Conservation (phyloP, 2,888 invertebrate genomes). For the Agrotis puta region DNA sequence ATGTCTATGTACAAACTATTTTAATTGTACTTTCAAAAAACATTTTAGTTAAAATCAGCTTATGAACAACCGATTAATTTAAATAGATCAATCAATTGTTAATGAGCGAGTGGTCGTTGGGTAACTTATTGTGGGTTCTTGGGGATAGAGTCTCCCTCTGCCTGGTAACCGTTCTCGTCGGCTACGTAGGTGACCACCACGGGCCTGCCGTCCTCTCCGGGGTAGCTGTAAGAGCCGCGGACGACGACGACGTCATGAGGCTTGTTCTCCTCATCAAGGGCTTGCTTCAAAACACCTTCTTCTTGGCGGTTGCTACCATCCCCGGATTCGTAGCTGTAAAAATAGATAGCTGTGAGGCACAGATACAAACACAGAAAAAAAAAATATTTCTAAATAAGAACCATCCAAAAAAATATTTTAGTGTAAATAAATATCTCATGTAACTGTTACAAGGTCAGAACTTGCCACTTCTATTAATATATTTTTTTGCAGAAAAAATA, state of each 20-base stretch:
- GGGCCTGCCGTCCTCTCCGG: constrained; percentile 89
- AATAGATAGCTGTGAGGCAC: background rate
- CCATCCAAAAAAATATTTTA: no score
- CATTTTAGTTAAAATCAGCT: constrained; percentile 15
- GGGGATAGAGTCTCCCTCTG: constrained; percentile 92
- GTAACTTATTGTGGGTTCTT: constrained; percentile 73
- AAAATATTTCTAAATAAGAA: no score
- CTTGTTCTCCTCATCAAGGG: constrained; percentile 90
- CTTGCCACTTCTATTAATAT: no score
- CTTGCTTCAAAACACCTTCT: constrained; percentile 82
- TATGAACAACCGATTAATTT: constrained; percentile 34
- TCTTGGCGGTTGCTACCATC: constrained; percentile 91
- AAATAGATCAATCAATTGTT: constrained; percentile 57
- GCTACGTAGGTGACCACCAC: constrained; percentile 90
- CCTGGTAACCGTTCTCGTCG: constrained; percentile 92
- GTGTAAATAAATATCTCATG: no score
- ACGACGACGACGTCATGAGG: constrained; percentile 90
- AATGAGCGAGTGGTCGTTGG: constrained; percentile 33
- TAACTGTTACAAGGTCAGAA: no score
- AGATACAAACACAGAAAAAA: no score
- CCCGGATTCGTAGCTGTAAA: constrained; percentile 83
- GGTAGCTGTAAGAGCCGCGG: constrained; percentile 92
- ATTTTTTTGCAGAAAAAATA: no score
- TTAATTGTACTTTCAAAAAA: constrained; percentile 14
- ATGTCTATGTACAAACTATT: constrained; percentile 25